Evolutionary conservation across 2,113 vertebrate genomes (phyloP).

Genomic region (Alaudala cheleensis): DNA sequence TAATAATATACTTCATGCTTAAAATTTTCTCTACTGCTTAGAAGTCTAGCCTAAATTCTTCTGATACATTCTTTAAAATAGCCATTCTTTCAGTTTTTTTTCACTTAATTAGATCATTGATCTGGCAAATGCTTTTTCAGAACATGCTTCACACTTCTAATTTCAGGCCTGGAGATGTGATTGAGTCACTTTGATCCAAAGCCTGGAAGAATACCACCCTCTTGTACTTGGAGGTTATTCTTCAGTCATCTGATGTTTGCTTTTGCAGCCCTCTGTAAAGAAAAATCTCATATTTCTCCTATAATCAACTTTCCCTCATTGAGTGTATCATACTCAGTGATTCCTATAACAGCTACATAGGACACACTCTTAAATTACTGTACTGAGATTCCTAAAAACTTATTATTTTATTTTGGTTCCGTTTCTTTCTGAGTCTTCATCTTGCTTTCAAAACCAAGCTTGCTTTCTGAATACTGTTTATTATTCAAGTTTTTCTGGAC

Average conservation of each 20-base stretch:
- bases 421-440: neutral
- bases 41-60: neutral
- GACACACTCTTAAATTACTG: neutral
- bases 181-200: neutral
- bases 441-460: neutral
- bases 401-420: neutral
- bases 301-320: neutral
- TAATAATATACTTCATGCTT: neutral
- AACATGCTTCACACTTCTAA: neutral
- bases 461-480: neutral
- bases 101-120: neutral
- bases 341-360: neutral
- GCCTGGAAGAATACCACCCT: neutral
- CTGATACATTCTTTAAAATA: neutral
- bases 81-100: neutral
- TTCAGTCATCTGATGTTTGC: neutral
- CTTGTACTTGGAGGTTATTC: neutral
- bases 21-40: neutral
- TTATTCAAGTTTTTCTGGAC: neutral
- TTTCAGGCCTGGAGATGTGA: neutral
- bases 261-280: neutral
- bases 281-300: neutral
- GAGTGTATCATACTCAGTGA: neutral
- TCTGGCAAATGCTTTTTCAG: neutral
- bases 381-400: neutral